Conservation (phyloP, 2,888 invertebrate genomes). For the Cheilosia grossa region DNA sequence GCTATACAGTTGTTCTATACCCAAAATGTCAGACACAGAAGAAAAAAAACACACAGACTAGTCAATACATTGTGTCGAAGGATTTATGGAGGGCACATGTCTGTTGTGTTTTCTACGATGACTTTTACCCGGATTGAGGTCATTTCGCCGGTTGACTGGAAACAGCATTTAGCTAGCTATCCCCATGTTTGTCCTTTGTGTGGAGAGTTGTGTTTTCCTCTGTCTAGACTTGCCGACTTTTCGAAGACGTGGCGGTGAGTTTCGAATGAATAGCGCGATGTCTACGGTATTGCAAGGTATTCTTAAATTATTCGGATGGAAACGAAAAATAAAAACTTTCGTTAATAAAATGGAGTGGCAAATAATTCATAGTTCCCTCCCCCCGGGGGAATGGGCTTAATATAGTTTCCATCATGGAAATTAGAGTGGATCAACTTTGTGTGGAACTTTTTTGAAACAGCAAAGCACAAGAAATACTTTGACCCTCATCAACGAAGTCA, state of each 20-base stretch:
- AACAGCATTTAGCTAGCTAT: conserved; percentile 13
- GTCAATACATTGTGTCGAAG: conserved; percentile 60
- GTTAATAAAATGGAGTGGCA: conserved; percentile 9
- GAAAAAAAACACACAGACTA: conserved; percentile 11
- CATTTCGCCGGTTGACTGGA: conserved; percentile 61
- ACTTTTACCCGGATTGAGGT: conserved; percentile 56
- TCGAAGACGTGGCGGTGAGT: conserved; percentile 21
- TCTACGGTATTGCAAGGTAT: not conserved
- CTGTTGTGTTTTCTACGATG: conserved; percentile 61
- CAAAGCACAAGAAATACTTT: not conserved
- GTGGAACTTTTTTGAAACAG: conserved; percentile 26
- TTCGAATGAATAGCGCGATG: conserved; percentile 23
- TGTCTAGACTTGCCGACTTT: conserved; percentile 59
- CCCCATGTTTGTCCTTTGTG: not conserved
- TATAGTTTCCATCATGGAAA: conserved; percentile 2
- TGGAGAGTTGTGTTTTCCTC: not conserved
- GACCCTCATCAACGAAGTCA: not conserved
- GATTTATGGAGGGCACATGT: conserved; percentile 68
- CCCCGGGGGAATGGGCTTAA: not conserved
- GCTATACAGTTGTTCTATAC: conserved; percentile 34
- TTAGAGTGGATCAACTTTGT: conserved; percentile 3
- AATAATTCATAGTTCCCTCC: not conserved
- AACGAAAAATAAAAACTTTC: not conserved
- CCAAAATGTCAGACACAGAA: conserved; percentile 58
- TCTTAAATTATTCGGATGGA: not conserved